Evolutionary conservation across 2,888 invertebrate species (phyloP), one percentile per base, ranked within the genome.

Genomic region (Pheosia gnoma): DNA sequence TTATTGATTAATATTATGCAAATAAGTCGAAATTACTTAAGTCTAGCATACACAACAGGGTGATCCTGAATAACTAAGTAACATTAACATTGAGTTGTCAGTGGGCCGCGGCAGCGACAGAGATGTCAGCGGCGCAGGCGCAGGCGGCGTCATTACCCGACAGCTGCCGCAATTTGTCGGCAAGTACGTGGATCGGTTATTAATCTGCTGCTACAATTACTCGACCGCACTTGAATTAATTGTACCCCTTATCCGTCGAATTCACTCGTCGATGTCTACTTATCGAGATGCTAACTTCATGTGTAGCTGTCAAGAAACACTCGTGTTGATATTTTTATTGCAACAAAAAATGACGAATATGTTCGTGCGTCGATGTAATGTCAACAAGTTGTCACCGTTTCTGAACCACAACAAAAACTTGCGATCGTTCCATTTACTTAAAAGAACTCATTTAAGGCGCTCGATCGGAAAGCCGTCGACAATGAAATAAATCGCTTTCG

Each of bases 171-270:
- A 90, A 92, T 91, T 90, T 91, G 91, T 90, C 89, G 70, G 63
- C 66, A 57, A 61, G 75, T 84, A 90, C 90, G 90, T 90, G 89
- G 67, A 84, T 85, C 83, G 90, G 80, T 86, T 92, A 89, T 89
- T 90, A 90, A 92, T 89, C 82, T 84, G 80, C 77, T 72, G 78
- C 77, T 79, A 85, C 90, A 89, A 88, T 90, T 90, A 88, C 85
- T 78, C 79, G 79, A 72, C 78, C 76, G 77, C 80, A 82, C 81
- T 84, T 86, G 84, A 84, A 89, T 90, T 90, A 88, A 89, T 87
- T 84, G 84, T 79, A 74, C 75, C 75, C 89, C 87, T 86, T 91
- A 87, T 87, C 85, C 79, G 86, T 86, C 67, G 78, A 85, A 85
- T 83, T 83, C 84, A 79, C 80, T 82, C 76, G 74, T 67, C 67